A percentile compares a stretch with the other conserved stretches of the same genome.
These are phyloP conservation scores for Mystacornis crossleyi DNA, from an alignment of 2,113 vertebrate species.

Conservation along the genomic window DNA sequence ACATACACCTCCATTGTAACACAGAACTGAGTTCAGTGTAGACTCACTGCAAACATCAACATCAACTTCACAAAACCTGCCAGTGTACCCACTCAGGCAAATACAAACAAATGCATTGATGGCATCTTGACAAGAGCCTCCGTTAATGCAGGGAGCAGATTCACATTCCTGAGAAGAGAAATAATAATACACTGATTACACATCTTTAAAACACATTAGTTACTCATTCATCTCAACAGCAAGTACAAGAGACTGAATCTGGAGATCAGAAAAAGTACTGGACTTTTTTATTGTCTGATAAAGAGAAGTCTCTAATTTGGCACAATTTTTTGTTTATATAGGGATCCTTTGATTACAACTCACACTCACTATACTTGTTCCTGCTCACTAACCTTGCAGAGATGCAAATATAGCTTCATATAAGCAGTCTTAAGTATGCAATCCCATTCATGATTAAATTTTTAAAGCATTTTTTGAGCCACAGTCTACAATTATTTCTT, in stretches of 20 bases:
- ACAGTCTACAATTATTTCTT: neutral
- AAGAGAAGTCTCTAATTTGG: neutral
- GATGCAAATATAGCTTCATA: neutral
- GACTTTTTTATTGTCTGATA: neutral
- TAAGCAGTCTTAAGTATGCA: neutral
- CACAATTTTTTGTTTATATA: neutral
- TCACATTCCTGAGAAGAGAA: slow-evolving; percentile 75
- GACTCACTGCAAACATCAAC: neutral
- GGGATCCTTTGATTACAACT: neutral
- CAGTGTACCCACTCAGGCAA: slow-evolving; percentile 76
- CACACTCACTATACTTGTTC: neutral
- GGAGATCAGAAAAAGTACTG: neutral
- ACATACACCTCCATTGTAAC: slow-evolving; percentile 43
- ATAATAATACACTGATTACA: neutral
- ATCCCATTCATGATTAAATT: neutral
- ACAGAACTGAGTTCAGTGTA: neutral
- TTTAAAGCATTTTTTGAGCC: neutral
- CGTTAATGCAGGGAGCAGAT: slow-evolving; percentile 75
- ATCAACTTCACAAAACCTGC: slow-evolving; percentile 81
- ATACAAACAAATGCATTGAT: slow-evolving; percentile 75
- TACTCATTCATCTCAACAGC: neutral
- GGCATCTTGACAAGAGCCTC: slow-evolving; percentile 78
- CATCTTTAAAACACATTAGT: neutral
- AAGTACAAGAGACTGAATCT: neutral
- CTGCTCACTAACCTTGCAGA: neutral